phyloP scores from a whole-genome alignment of 2,797 vertebrate genomes.

The Thunnus albacares region DNA sequence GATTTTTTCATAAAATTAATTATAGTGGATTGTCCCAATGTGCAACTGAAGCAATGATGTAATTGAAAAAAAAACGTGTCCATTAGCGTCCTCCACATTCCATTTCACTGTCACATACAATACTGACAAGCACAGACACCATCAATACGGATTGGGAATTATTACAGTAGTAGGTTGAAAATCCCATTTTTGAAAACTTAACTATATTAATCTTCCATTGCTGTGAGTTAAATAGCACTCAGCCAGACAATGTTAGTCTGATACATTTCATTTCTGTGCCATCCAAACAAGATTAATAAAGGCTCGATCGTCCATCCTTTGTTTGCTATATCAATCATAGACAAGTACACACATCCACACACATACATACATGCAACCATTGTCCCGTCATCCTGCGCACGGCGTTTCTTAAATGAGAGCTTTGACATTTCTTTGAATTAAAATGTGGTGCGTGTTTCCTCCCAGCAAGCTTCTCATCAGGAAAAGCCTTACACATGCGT shows the following conservation, averaged over 20 bases:
- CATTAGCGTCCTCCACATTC: constrained; percentile 18
- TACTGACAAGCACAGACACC: constrained; percentile 41
- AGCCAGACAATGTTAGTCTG: constrained; percentile 32
- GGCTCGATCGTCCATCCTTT: constrained; percentile 12
- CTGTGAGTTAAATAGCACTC: constrained; percentile 48
- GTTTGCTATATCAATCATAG: constrained; percentile 40
- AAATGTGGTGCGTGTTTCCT: constrained; percentile 42
- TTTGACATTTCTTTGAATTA: constrained; percentile 62
- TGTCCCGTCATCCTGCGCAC: constrained; percentile 50
- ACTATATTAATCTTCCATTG: constrained; percentile 53
- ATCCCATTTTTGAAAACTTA: constrained; percentile 45
- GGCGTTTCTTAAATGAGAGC: constrained; percentile 43
- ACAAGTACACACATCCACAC: constrained; percentile 45
- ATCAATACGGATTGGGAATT: constrained; percentile 44
- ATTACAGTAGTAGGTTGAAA: constrained; percentile 51
- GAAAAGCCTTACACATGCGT: constrained; percentile 36
- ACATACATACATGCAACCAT: constrained; percentile 32
- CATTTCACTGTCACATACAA: constrained; percentile 40
- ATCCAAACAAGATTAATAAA: constrained; percentile 48
- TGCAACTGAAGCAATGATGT: constrained; percentile 49
- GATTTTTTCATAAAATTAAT: constrained; percentile 34
- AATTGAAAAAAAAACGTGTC: constrained; percentile 29
- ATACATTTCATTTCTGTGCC: constrained; percentile 50
- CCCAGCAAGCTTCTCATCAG: constrained; percentile 40
- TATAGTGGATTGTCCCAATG: constrained; percentile 58